Evolutionary conservation across 2,113 vertebrate species (phyloP).

Genomic region (Dasyprocta punctata): DNA sequence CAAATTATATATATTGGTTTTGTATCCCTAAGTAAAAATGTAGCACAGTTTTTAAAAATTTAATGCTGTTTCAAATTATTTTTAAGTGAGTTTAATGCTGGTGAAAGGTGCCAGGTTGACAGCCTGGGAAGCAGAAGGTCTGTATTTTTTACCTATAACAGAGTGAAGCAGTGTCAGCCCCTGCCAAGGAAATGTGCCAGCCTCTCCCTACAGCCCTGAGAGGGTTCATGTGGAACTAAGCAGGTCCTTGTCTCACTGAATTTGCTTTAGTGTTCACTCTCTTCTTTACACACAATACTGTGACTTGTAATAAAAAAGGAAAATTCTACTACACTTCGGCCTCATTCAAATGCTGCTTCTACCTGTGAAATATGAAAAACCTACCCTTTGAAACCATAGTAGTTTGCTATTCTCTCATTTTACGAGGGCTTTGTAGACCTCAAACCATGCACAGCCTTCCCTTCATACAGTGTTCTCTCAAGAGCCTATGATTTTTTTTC

Average conservation of each 20-base stretch:
- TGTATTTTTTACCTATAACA: not conserved
- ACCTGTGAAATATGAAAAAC: not conserved
- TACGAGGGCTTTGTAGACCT: not conserved
- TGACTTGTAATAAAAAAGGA: not conserved
- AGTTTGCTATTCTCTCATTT: not conserved
- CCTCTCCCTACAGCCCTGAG: not conserved
- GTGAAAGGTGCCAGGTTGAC: slow-evolving; percentile 2
- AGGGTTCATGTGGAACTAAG: not conserved
- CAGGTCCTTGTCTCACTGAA: not conserved
- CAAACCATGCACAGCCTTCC: not conserved
- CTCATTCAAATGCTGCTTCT: not conserved
- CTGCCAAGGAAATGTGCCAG: not conserved
- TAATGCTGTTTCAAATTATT: slow-evolving; percentile 46
- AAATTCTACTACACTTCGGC: not conserved
- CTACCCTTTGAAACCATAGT: not conserved
- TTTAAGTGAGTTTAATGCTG: slow-evolving; percentile 34
- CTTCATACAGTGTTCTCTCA: not conserved
- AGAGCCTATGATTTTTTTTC: not conserved
- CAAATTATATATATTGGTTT: slow-evolving; percentile 29
- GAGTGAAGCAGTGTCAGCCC: not conserved
- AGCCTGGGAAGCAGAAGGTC: not conserved
- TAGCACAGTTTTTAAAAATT: not conserved
- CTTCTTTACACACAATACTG: not conserved
- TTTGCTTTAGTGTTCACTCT: not conserved
- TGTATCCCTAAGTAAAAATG: slow-evolving; percentile 50